These are phyloP conservation scores for Shinisaurus crocodilurus DNA, from an alignment of 2,113 vertebrate genomes.

Conservation along the genomic window DNA sequence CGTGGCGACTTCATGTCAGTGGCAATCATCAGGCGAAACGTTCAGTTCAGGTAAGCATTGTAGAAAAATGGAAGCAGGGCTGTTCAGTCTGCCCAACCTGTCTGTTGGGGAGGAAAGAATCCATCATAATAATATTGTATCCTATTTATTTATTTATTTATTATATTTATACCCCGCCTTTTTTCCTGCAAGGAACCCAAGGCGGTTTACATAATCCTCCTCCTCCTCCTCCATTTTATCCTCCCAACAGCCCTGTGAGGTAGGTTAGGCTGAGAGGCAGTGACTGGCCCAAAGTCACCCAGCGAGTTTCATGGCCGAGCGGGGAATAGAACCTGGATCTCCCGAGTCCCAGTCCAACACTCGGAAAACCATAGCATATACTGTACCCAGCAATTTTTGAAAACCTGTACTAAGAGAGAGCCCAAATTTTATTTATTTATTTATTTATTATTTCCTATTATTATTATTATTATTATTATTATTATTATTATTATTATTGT, in stretches of 20 bases:
- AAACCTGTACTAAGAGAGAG: background rate
- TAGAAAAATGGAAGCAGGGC: background rate
- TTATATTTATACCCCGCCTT: too few relatives aligned
- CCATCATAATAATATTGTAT: background rate
- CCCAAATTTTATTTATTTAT: background rate
- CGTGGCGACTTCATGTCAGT: slow-evolving; percentile 92
- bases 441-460: too few relatives aligned
- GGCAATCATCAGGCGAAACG: slow-evolving; percentile 81
- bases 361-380: too few relatives aligned
- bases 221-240: too few relatives aligned
- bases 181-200: too few relatives aligned
- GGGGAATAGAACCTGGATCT: too few relatives aligned
- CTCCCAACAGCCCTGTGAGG: too few relatives aligned
- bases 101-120: background rate
- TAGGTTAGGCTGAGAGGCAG: too few relatives aligned
- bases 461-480: background rate
- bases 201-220: too few relatives aligned
- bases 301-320: too few relatives aligned
- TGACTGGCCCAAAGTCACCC: too few relatives aligned
- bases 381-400: background rate
- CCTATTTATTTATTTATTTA: background rate
- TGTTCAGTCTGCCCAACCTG: background rate
- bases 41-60: slow-evolving; percentile 90
- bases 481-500: background rate
- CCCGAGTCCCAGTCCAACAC: too few relatives aligned